Percentiles rank a stretch among this genome's conserved stretches.
Conservation (phyloP, 2,888 invertebrate genomes). For the Chydorus sphaericus region DNA sequence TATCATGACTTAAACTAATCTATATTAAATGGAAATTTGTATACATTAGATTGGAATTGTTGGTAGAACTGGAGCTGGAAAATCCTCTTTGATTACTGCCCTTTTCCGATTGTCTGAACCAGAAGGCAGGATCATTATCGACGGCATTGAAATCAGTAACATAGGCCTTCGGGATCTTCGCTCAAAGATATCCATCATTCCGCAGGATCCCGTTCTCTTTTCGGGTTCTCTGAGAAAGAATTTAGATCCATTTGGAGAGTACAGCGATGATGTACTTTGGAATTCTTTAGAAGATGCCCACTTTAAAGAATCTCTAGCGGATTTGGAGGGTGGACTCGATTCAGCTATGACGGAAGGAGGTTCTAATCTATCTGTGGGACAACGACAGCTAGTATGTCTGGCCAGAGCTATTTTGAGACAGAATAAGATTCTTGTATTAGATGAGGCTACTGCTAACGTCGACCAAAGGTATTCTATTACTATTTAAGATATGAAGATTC, state of each 20-base stretch:
- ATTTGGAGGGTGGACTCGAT: constrained; percentile 49
- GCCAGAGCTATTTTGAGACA: constrained; percentile 74
- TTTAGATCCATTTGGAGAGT: constrained; percentile 28
- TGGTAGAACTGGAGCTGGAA: constrained; percentile 72
- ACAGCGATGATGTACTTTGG: constrained; percentile 22
- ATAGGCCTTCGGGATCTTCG: constrained; percentile 44
- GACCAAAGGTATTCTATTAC: constrained; percentile 52
- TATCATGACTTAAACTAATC: not conserved
- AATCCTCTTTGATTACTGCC: constrained; percentile 60
- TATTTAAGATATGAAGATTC: not conserved
- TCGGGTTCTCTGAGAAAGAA: constrained; percentile 28
- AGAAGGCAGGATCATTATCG: constrained; percentile 65
- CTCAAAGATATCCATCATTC: constrained; percentile 32
- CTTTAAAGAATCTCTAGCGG: constrained; percentile 48
- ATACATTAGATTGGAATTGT: constrained; percentile 47
- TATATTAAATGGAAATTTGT: not conserved
- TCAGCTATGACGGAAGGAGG: constrained; percentile 50
- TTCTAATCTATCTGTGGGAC: constrained; percentile 74
- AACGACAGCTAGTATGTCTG: constrained; percentile 75
- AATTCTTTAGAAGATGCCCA: constrained; percentile 29
- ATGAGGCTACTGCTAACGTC: constrained; percentile 90
- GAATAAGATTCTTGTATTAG: constrained; percentile 69
- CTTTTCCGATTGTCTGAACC: constrained; percentile 66
- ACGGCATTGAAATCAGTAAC: constrained; percentile 50
- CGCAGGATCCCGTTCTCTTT: constrained; percentile 32